Conservation (phyloP, 2,797 vertebrate genomes). For the Eleutherodactylus coqui region DNA sequence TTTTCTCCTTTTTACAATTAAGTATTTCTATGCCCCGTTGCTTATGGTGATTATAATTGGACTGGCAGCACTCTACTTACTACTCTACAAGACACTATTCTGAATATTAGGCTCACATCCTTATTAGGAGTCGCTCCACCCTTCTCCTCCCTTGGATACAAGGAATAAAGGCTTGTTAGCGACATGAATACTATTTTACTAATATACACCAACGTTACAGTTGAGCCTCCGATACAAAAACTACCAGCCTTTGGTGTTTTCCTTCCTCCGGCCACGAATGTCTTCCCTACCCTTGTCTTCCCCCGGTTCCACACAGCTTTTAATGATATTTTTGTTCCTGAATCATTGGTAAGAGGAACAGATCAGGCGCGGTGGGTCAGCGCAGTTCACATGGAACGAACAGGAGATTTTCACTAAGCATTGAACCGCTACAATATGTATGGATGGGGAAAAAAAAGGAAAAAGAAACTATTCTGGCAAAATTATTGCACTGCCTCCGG, state of each 20-base stretch:
- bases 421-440: conserved; percentile 62
- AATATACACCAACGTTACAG: background rate
- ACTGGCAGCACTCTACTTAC: no score
- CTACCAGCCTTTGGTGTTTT: background rate
- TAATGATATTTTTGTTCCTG: conserved; percentile 28
- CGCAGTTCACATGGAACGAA: conserved; percentile 65
- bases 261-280: conserved; percentile 7
- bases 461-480: conserved; percentile 67
- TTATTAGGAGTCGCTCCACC: no score
- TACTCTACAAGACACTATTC: no score
- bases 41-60: no score
- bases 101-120: no score
- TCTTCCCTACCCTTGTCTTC: conserved; percentile 16
- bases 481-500: conserved; percentile 64
- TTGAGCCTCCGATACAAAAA: background rate
- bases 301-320: background rate
- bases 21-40: no score
- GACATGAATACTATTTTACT: background rate
- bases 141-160: background rate
- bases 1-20: no score
- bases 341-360: conserved; percentile 14
- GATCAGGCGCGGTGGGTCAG: conserved; percentile 55
- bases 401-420: conserved; percentile 62
- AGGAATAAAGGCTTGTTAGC: background rate
- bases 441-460: conserved; percentile 66